These are phyloP conservation scores for Drosophila suzukii DNA, from an alignment of 1,140 invertebrate genomes.

Conservation along the genomic window DNA sequence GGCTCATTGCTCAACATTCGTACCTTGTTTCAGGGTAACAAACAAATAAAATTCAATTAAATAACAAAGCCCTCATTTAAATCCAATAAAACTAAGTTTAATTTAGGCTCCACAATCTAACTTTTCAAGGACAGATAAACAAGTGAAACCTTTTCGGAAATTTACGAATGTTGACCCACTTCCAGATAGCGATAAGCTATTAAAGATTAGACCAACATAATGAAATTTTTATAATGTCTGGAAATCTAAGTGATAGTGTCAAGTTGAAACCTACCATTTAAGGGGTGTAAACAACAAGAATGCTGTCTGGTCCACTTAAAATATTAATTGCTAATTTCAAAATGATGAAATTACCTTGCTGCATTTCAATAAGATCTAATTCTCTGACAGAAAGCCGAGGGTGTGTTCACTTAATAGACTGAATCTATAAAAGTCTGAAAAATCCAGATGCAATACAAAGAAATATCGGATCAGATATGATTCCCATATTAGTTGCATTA, in stretches of 20 bases:
- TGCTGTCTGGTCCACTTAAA: conserved; percentile 54
- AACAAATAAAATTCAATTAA: background rate
- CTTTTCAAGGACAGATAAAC: background rate
- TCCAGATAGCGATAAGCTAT: conserved; percentile 10
- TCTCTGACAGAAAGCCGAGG: conserved; percentile 7
- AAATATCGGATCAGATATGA: conserved; percentile 18
- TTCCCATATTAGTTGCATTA: conserved; percentile 1
- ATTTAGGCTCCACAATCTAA: background rate
- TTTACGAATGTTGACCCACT: background rate
- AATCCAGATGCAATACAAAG: background rate
- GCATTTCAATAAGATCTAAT: conserved; percentile 58
- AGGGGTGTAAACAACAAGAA: conserved; percentile 34
- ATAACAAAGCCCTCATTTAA: background rate
- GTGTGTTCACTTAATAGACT: conserved; percentile 18
- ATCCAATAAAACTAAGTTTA: background rate
- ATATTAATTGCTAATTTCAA: conserved; percentile 56
- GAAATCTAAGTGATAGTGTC: background rate
- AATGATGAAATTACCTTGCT: conserved; percentile 70
- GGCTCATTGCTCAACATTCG: too few species aligned
- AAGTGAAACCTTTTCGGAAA: conserved; percentile 5
- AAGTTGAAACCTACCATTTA: conserved; percentile 10
- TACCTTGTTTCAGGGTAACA: background rate
- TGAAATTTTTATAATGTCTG: background rate
- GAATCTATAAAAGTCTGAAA: conserved; percentile 6
- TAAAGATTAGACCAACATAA: background rate